A percentile compares a stretch with the other conserved stretches of the same genome.
phyloP scores from a whole-genome alignment of 1,140 invertebrate genomes.

The Trichomalopsis sarcophagae region DNA sequence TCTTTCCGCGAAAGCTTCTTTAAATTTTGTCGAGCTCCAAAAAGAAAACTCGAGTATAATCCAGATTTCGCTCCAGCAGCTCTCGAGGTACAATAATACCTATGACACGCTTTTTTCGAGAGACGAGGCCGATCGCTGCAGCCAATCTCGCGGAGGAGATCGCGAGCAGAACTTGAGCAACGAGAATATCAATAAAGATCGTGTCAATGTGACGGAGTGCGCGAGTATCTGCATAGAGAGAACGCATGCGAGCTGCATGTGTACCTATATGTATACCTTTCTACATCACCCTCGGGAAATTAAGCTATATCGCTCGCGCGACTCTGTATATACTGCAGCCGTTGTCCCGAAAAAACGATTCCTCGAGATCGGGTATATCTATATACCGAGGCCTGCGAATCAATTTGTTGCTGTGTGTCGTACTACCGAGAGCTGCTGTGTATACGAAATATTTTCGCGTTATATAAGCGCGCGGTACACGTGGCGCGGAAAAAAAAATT shows the following conservation, averaged over 20 bases:
- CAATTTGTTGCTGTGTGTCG: background rate
- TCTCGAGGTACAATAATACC: too few species aligned
- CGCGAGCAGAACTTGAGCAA: slow-evolving; percentile 57
- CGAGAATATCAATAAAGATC: slow-evolving; percentile 64
- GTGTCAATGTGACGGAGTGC: slow-evolving; percentile 57
- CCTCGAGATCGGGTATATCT: background rate
- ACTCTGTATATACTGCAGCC: background rate
- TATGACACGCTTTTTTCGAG: too few species aligned
- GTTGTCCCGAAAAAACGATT: background rate
- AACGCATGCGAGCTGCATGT: background rate
- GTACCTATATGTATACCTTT: slow-evolving; percentile 20
- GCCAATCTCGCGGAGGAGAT: slow-evolving; percentile 10
- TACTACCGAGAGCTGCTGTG: too few species aligned
- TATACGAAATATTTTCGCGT: background rate
- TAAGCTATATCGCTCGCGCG: slow-evolving; percentile 12
- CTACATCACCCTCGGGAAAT: slow-evolving; percentile 47
- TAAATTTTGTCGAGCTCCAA: too few species aligned
- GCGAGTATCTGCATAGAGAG: slow-evolving; percentile 29
- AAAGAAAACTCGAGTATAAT: too few species aligned
- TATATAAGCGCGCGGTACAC: background rate
- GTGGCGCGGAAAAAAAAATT: background rate
- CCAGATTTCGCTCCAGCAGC: too few species aligned
- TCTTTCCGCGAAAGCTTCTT: too few species aligned
- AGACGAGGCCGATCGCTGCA: too few species aligned
- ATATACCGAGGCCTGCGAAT: background rate